Evolutionary conservation across 2,113 vertebrate genomes (phyloP).

Genomic region (Hemibagrus wyckioides): DNA sequence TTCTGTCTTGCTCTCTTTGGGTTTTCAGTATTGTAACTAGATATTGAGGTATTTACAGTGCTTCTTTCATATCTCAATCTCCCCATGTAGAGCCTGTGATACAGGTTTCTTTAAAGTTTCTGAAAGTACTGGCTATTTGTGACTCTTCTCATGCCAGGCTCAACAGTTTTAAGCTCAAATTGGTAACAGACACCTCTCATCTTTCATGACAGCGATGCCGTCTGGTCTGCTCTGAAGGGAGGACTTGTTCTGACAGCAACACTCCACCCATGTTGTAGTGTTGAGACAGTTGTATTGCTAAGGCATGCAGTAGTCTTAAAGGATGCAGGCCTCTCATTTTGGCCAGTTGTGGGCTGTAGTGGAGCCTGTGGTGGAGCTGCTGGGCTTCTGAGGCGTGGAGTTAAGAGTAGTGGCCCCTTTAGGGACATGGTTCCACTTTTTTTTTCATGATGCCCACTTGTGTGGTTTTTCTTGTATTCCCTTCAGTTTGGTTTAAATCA

Average conservation of each 20-base stretch:
- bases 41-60: background rate
- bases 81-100: background rate
- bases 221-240: constrained; percentile 23
- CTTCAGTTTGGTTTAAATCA: constrained; percentile 22
- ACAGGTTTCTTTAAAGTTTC: background rate
- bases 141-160: background rate
- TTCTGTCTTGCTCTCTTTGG: background rate
- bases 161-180: constrained; percentile 8
- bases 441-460: background rate
- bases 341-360: constrained; percentile 34
- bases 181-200: constrained; percentile 9
- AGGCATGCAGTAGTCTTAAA: constrained; percentile 17
- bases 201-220: constrained; percentile 26
- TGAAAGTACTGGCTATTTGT: background rate
- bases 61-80: background rate
- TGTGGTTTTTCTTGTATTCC: constrained; percentile 19
- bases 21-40: background rate
- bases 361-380: constrained; percentile 41
- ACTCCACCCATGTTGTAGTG: constrained; percentile 43
- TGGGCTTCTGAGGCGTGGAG: constrained; percentile 38
- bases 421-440: constrained; percentile 16
- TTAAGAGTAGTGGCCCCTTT: constrained; percentile 16
- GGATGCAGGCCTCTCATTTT: constrained; percentile 43
- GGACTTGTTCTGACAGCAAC: constrained; percentile 9
- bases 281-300: constrained; percentile 22